A percentile compares a stretch with the other conserved stretches of the same genome.
Conservation (phyloP, 2,888 invertebrate genomes). For the Drosophila algonquin region DNA sequence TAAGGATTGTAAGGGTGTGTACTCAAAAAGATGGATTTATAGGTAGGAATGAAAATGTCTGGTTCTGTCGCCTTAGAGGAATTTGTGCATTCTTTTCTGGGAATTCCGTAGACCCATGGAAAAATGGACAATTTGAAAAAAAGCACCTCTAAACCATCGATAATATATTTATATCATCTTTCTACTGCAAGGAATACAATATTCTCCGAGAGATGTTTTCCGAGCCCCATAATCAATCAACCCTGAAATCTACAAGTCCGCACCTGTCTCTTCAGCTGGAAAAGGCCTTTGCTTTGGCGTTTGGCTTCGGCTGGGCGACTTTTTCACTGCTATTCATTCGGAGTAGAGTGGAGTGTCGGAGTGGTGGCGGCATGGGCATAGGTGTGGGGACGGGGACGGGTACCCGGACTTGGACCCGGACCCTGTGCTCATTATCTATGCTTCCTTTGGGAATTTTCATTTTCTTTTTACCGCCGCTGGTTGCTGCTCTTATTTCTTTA, state of each 20-base stretch:
- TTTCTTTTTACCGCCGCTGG: constrained; percentile 63
- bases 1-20: too few relatives aligned
- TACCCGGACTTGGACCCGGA: not conserved
- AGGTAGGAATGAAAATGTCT: too few relatives aligned
- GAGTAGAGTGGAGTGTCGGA: constrained; percentile 32
- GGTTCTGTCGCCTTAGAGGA: too few relatives aligned
- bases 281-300: constrained; percentile 25
- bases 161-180: too few relatives aligned
- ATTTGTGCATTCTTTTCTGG: too few relatives aligned
- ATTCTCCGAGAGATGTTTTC: not conserved
- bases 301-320: constrained; percentile 46
- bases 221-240: not conserved
- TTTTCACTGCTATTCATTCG: constrained; percentile 37
- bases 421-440: constrained; percentile 75
- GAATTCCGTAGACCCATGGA: too few relatives aligned
- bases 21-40: too few relatives aligned
- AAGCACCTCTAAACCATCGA: too few relatives aligned
- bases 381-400: not conserved
- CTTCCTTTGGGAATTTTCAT: constrained; percentile 80
- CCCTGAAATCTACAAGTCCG: constrained; percentile 9
- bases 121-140: too few relatives aligned
- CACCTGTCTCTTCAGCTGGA: constrained; percentile 19
- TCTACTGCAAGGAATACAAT: too few relatives aligned
- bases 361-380: not conserved
- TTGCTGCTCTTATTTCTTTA: constrained; percentile 18